phyloP scores from a whole-genome alignment of 2,888 invertebrate species.

The Portevinia maculata region DNA sequence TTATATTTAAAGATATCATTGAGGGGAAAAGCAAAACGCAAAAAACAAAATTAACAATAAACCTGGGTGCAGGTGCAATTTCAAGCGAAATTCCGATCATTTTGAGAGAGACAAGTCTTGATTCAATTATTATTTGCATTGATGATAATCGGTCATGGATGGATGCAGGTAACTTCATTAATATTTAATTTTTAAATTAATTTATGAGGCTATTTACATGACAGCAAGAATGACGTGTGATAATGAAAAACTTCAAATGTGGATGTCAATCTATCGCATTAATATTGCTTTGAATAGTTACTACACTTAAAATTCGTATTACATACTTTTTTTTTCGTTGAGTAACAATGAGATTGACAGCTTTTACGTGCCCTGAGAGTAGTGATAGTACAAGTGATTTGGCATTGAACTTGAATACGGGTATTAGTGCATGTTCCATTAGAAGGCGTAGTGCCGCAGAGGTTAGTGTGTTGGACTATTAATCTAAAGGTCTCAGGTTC shows the following conservation, averaged over 20 bases:
- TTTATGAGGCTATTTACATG: neutral
- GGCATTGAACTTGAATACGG: no score
- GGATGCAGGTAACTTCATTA: slow-evolving; percentile 13
- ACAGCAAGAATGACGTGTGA: slow-evolving; percentile 4
- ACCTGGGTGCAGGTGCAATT: neutral
- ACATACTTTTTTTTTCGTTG: neutral
- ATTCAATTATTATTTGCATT: slow-evolving; percentile 7
- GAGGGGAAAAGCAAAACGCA: neutral
- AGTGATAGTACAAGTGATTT: no score
- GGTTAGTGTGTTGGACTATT: no score
- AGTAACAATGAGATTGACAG: neutral
- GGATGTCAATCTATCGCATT: slow-evolving; percentile 13
- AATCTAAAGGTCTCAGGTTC: no score
- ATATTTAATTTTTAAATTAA: no score
- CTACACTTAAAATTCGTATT: neutral
- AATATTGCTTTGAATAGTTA: neutral
- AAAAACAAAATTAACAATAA: neutral
- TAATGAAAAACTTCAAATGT: slow-evolving; percentile 2
- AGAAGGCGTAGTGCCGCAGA: no score
- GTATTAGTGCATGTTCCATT: no score
- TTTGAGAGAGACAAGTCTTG: neutral
- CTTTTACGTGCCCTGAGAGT: neutral
- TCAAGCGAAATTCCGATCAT: neutral
- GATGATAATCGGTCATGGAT: slow-evolving; percentile 32
- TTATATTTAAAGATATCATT: neutral